These are phyloP conservation scores for Caenorhabditis latens DNA, from an alignment of 1,140 invertebrate genomes.

Conservation along the genomic window DNA sequence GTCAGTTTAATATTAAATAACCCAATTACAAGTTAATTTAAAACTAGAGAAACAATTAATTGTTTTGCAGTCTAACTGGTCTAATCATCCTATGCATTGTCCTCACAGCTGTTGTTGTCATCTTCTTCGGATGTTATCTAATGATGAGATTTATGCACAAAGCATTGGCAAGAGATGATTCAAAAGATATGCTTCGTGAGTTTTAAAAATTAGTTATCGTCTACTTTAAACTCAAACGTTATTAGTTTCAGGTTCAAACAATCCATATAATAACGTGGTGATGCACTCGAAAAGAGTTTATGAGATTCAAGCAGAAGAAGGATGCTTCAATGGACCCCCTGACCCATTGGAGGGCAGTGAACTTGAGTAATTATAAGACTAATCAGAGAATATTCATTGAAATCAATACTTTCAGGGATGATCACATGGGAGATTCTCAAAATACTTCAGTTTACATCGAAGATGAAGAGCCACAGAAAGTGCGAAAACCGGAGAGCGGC, in stretches of 20 bases:
- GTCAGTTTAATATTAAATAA: too few relatives aligned
- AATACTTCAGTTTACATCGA: constrained; percentile 34
- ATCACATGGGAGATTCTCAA: constrained; percentile 11
- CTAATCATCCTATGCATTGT: constrained; percentile 55
- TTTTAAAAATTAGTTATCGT: not conserved
- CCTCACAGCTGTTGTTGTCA: constrained; percentile 52
- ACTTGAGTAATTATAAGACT: constrained; percentile 18
- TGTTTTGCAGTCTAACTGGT: constrained; percentile 55
- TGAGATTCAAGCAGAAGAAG: constrained; percentile 68
- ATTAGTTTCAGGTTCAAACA: not conserved
- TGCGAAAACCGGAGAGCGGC: constrained; percentile 53
- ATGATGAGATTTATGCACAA: constrained; percentile 64
- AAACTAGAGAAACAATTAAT: too few relatives aligned
- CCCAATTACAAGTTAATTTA: too few relatives aligned
- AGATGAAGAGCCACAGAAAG: constrained; percentile 37
- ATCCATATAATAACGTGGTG: constrained; percentile 56
- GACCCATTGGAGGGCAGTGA: constrained; percentile 58
- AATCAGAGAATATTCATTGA: not conserved
- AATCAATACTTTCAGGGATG: constrained; percentile 13
- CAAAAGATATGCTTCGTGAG: constrained; percentile 56
- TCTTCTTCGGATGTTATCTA: constrained; percentile 56
- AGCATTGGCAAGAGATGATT: constrained; percentile 51
- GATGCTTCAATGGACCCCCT: constrained; percentile 64
- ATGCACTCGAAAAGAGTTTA: constrained; percentile 67
- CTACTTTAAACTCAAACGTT: not conserved